Conservation (phyloP, 2,888 invertebrate species). For the Apamea crenata region DNA sequence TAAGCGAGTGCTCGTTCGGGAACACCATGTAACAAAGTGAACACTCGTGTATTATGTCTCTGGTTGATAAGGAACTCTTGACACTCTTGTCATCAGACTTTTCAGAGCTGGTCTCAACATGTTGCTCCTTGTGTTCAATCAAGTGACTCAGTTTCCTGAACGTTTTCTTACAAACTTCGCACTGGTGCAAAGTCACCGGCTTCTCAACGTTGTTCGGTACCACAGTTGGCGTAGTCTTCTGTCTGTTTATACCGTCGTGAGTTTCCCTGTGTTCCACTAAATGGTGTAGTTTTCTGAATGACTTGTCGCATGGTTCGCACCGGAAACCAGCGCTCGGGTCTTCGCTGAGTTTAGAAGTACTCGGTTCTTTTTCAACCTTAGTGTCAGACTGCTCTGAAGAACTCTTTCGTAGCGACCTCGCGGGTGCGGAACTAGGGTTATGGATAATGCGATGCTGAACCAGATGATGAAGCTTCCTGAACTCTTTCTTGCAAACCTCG, state of each 20-base stretch:
- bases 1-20: constrained; percentile 88
- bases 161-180: constrained; percentile 86
- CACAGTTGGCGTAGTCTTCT: constrained; percentile 70
- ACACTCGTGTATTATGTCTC: constrained; percentile 89
- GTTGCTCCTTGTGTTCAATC: constrained; percentile 88
- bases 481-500: constrained; percentile 87
- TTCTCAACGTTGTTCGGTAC: constrained; percentile 68
- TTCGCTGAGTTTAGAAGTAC: constrained; percentile 74
- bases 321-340: constrained; percentile 86
- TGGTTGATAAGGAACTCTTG: constrained; percentile 84
- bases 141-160: constrained; percentile 86
- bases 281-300: constrained; percentile 88
- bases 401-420: constrained; percentile 78
- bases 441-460: constrained; percentile 87
- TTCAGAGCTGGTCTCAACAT: constrained; percentile 83
- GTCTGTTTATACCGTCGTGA: constrained; percentile 85
- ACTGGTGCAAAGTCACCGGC: constrained; percentile 76
- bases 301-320: constrained; percentile 89
- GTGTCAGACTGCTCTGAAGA: constrained; percentile 81
- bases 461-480: constrained; percentile 87
- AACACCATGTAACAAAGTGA: constrained; percentile 89
- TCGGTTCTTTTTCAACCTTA: constrained; percentile 74
- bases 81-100: constrained; percentile 87
- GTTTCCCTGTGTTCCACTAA: constrained; percentile 88
- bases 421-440: constrained; percentile 73